These are phyloP conservation scores for Smutsia gigantea DNA, from an alignment of 2,797 vertebrate species.

Conservation along the genomic window DNA sequence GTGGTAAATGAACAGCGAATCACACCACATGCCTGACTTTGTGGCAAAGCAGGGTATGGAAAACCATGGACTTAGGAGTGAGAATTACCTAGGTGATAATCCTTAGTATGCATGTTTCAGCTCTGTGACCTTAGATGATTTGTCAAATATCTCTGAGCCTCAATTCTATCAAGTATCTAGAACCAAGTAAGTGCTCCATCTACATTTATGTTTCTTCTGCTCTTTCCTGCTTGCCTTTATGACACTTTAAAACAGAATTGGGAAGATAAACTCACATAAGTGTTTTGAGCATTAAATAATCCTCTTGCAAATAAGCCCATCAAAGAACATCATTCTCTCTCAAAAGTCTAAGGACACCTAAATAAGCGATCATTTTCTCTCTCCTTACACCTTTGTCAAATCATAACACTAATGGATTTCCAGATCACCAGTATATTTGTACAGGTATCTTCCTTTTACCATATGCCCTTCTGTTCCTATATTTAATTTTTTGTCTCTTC, in stretches of 20 bases:
- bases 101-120: neutral
- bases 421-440: neutral
- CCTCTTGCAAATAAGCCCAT: neutral
- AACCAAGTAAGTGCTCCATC: neutral
- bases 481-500: neutral
- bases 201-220: too few species aligned
- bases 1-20: neutral
- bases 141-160: neutral
- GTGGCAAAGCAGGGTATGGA: neutral
- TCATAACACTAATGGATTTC: neutral
- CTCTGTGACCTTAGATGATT: neutral
- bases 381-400: neutral
- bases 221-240: neutral
- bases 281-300: constrained; percentile 1
- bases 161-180: neutral
- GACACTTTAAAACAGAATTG: neutral
- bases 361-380: neutral
- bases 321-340: neutral
- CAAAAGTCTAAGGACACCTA: neutral
- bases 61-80: neutral
- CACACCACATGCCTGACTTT: neutral
- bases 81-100: neutral
- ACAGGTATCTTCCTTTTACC: neutral
- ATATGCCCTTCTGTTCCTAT: neutral
- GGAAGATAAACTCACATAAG: neutral